These are phyloP conservation scores for Noctua pronuba DNA, from an alignment of 2,888 invertebrate species.

Conservation along the genomic window DNA sequence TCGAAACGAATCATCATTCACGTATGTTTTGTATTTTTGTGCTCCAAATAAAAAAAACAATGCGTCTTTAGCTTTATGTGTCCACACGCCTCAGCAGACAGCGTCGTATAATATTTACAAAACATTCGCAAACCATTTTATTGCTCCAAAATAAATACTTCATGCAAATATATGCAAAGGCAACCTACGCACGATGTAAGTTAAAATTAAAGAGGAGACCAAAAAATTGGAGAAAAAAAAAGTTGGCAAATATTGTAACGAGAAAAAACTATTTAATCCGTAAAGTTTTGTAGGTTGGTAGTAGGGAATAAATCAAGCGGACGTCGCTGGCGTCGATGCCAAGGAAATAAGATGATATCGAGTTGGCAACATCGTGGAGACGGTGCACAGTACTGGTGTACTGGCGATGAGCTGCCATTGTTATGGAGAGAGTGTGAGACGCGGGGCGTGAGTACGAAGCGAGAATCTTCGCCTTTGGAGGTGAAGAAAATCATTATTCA, in stretches of 20 bases:
- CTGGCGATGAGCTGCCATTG: slow-evolving; percentile 64
- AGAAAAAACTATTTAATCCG: slow-evolving; percentile 88
- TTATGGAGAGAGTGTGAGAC: slow-evolving; percentile 65
- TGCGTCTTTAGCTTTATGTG: slow-evolving; percentile 40
- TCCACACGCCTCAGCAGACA: slow-evolving; percentile 43
- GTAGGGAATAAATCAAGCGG: slow-evolving; percentile 83
- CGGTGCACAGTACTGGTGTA: slow-evolving; percentile 61
- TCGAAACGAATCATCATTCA: slow-evolving; percentile 22
- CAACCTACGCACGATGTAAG: slow-evolving; percentile 69
- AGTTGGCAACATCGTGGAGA: slow-evolving; percentile 85
- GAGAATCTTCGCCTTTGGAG: slow-evolving; percentile 35
- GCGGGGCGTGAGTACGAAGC: slow-evolving; percentile 46
- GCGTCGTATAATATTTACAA: slow-evolving; percentile 57
- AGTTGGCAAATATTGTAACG: slow-evolving; percentile 75
- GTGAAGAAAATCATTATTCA: slow-evolving; percentile 28
- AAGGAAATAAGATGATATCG: slow-evolving; percentile 89
- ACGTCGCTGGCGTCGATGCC: slow-evolving; percentile 87
- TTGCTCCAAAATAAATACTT: slow-evolving; percentile 57
- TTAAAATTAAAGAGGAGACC: slow-evolving; percentile 72
- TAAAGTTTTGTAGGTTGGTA: slow-evolving; percentile 89
- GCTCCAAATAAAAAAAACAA: slow-evolving; percentile 38
- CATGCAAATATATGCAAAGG: slow-evolving; percentile 59
- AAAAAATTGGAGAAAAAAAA: slow-evolving; percentile 68
- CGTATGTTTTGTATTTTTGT: slow-evolving; percentile 28
- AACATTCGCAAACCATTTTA: slow-evolving; percentile 55